A percentile compares a stretch with the other conserved stretches of the same genome.
phyloP scores from a whole-genome alignment of 2,113 vertebrate species.

The Azemiops feae region DNA sequence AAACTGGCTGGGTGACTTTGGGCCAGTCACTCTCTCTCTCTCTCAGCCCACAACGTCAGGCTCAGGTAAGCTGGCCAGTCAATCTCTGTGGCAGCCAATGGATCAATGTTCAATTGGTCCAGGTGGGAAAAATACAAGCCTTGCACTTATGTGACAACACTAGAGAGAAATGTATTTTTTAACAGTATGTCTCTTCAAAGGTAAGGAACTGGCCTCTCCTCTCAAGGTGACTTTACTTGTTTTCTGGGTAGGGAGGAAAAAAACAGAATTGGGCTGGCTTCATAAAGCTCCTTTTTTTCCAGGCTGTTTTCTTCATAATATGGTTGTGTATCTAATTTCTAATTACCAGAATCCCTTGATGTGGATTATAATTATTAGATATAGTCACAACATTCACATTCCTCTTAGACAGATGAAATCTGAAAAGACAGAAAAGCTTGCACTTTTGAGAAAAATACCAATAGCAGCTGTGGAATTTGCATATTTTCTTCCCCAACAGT shows the following conservation, averaged over 20 bases:
- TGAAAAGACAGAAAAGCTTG: constrained; percentile 13
- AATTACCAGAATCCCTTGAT: not conserved
- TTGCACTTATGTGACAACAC: not conserved
- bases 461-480: not conserved
- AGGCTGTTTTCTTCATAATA: fast-evolving
- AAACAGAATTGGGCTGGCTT: not conserved
- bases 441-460: not conserved
- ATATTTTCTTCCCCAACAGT: not conserved
- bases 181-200: not conserved
- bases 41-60: not conserved
- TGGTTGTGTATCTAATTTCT: not conserved
- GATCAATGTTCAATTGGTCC: not conserved
- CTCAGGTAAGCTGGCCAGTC: not conserved
- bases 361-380: not conserved
- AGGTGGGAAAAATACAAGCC: not conserved
- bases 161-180: not conserved
- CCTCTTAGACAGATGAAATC: constrained; percentile 16
- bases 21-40: not conserved
- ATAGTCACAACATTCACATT: not conserved
- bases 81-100: not conserved
- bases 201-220: not conserved
- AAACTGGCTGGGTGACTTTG: not conserved
- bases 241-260: fast-evolving
- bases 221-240: not conserved
- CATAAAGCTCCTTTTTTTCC: not conserved